Evolutionary conservation across 2,888 invertebrate genomes (phyloP), one percentile per base, ranked within the genome.

Genomic region (Scaptomyza tumidula): DNA sequence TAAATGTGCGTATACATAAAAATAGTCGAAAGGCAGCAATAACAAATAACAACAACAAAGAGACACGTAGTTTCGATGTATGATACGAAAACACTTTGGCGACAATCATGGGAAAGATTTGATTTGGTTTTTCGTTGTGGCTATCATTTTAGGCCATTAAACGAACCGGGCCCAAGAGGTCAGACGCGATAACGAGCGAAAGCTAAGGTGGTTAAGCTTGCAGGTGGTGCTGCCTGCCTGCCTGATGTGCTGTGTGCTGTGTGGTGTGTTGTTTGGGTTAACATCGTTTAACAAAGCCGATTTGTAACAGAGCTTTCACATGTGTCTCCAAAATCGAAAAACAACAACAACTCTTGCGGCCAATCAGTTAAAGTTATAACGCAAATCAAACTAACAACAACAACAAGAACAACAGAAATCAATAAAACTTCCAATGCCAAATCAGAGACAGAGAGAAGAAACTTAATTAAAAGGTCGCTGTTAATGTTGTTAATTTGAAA

Each of bases 21-120:
- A 71, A 79, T 76, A 77, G 77, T 75, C 75, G 60, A 77, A 79
- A 66, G 66, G 70, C 75, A 77, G 72, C 73, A 58, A 54, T 49
- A 33, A 16, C 49, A 52, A 78, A 49, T 60, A 67, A 46, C 41
- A 58, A 55, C 62, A 80, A 58, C 49, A 71, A 14, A 54, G 41
- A 50, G 67, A 77, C 78, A 81, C 81, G 89, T 85, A 88, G 71
- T 73, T 72, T 52, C 52, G 72, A 87, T 74, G 83, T 82, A 87
- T 89, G 87, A 89, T 82, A 82, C 80, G 78, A 88, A 82, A 87
- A 85, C 75, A 86, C 86, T 89, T 89, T 89, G 89, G 86, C 86
- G 86, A 86, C 89, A 86, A 89, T 88, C 86, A 86, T 86, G 86
- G 89, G 86, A 86, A 89, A 80, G 71, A 78, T 74, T 82, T 55